Base-by-base conservation (phyloP, 2,797 vertebrate species). In the Amniataba percoides region DNA sequence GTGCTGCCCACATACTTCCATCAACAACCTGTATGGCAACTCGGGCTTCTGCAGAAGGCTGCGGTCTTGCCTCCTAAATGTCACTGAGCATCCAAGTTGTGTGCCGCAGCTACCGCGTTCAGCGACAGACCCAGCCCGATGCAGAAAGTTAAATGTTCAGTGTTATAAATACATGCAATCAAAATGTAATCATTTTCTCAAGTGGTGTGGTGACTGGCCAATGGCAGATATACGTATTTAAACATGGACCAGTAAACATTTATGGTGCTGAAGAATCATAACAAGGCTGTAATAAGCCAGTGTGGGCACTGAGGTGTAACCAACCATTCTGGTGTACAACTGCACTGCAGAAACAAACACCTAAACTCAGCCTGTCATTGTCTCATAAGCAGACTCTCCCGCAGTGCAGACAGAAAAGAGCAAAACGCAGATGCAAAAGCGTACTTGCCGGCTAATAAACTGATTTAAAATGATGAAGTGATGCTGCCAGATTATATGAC, bases 211-310 rank as follows among this genome's bases (percentile, higher is more conserved):
- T 64, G 49, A 78, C 45, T 65, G 12, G 39, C 13, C 13, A 31
- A 49, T 51, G 36, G 23, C 43, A 76, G 40, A 71, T 52, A 59
- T 60, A 51, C 68, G 49, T 40, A 67, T 83, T 82, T 52, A 71
- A 83, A 77, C 70, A 61, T 45, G 52, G 6, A 60, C 46, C 71
- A 46, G 62, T 68, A 74, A 81, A 73, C 51, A 64, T 74, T 84
- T 74, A 79, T 46, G 56, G 45, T 60, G 59, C 61, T 21, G 42
- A 83, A 78, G 75, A 89, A 89, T 83, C 78, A 66, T 63, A 87
- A 59, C 78, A 93, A 91, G 72, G 71, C 64, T 76, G 60, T 70
- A 56, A 81, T 78, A 79, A 74, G 72, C 70, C 70, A 58, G 19
- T 40, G 36, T 69, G 61, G 45, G 73, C 81, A 42, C 70, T 27